A percentile compares a stretch with the other conserved stretches of the same genome.
Evolutionary conservation across 2,113 vertebrate species (phyloP).

Genomic region (Erythrocebus patas): DNA sequence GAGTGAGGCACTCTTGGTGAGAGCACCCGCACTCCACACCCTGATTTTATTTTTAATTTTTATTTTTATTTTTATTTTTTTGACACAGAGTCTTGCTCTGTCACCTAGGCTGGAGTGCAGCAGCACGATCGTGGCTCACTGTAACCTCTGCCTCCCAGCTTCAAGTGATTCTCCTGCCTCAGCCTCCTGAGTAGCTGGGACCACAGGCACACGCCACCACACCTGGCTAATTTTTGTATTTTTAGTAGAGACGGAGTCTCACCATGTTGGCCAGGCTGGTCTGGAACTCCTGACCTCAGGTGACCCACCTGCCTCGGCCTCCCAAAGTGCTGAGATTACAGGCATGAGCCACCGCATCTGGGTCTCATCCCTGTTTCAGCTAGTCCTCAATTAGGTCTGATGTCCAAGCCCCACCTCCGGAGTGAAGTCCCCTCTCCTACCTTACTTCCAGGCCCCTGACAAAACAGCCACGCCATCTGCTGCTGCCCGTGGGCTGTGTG

Average conservation of each 20-base stretch:
- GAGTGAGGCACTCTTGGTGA: neutral
- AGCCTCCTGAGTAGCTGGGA: neutral
- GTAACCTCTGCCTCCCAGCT: too few relatives aligned
- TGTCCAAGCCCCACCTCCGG: too few relatives aligned
- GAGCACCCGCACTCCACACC: too few relatives aligned
- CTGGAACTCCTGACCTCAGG: neutral
- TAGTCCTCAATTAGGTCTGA: too few relatives aligned
- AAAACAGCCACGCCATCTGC: neutral
- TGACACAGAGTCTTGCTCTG: neutral
- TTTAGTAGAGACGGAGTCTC: neutral
- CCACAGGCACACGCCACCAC: neutral
- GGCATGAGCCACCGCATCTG: neutral
- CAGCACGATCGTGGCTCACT: neutral
- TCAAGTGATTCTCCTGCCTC: neutral
- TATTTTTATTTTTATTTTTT: neutral
- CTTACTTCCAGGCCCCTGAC: neutral
- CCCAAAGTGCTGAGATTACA: neutral
- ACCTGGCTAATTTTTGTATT: neutral
- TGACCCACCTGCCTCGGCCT: neutral
- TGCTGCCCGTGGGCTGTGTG: fast-evolving
- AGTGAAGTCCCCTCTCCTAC: too few relatives aligned
- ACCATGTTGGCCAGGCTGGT: neutral
- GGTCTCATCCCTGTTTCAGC: too few relatives aligned
- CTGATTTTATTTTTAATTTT: too few relatives aligned
- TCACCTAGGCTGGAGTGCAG: neutral